Base-by-base conservation (phyloP, 2,888 invertebrate species). In the Drosophila silvestris region DNA sequence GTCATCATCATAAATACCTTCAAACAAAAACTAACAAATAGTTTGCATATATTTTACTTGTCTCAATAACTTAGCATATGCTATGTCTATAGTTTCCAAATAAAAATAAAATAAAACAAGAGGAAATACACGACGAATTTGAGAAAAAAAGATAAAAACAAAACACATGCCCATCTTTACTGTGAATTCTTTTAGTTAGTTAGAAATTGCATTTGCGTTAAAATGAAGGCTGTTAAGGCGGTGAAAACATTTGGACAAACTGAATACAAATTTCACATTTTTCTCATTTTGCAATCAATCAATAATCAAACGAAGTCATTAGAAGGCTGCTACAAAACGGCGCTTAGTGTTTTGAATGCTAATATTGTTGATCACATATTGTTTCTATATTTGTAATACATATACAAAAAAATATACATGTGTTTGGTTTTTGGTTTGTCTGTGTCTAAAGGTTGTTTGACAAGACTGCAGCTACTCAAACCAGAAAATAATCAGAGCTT, bases 231-330 rank as follows among this genome's bases (percentile, higher is more conserved):
- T 65, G 10, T 76, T 62, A 35, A 44, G 79, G 79, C 68, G 79
- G 52, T 26, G 28, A 14, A 65, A 61, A 79, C 65, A 73, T 65
- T 68, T 56, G 33, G 67, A 67, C 82, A 65, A 71, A 61, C 54
- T 59, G 62, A 75, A 74, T 72, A 63, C 26, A 71, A 85, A 84
- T 89, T 84, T 82, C 77, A 71, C 66, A 47, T 47, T 47, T 47
- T 16, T 69, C 26, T 14, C 35, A 44, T 47, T 56, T 58, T 77
- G 71, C 87, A 82, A 85, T 85, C 76, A 89, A 89, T 85, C 85
- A 85, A 81, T 54, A 64, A 52, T 73, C 70, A 47, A 75, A 70
- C 57, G 64, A 65, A 57, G 33, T 73, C 58, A 37, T 74, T 70
- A 70, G 56, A 81, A 72, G 54, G 53, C 66, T 50, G 53, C 53